Evolutionary conservation across 2,113 vertebrate genomes (phyloP), one percentile per base, ranked within the genome.

Genomic region (Boleophthalmus pectinirostris): DNA sequence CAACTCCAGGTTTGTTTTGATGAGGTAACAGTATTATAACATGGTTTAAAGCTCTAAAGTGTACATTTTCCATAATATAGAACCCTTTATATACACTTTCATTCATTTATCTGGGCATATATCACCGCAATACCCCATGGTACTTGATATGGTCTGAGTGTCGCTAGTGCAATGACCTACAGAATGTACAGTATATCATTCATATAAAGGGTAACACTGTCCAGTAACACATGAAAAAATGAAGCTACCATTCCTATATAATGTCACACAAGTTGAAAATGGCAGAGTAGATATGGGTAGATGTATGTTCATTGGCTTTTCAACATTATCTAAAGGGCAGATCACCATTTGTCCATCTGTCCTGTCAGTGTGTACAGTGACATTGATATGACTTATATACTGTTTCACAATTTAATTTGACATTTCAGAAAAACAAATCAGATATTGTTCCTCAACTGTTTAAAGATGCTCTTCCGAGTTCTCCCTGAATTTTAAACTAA

Each of bases 131-230:
- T 25, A 13, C 56, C 14, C 56, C 21, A 58, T 25, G 5, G 23
- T 10, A 33, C 6, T 38, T n/a, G 21, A 1, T 38, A 10, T 8
- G 14, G 10, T 38, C 9, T n/a, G 35, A 43, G n/a, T n/a, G n/a
- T n/a, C 10, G 10, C 38, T 43, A 43, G 38, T 35, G 60, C 25
- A 20, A n/a, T 21, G 33, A 35, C 61, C 61, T 38, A 1, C 33
- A 38, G 61, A 33, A 20, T n/a, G n/a, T n/a, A n/a, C n/a, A 21
- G 61, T 43, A 64, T 21, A 38, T 43, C n/a, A 64, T 38, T 43
- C 35, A 64, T 38, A 64, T 35, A 64, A 35, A 64, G 61, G 33
- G 33, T 64, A 64, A 43, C 61, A 4, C 61, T 38, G 33, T 38
- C 29, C 33, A 38, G 2, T 38, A 20, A 38, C 29, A 20, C 29